Conservation (phyloP, 2,888 invertebrate species). For the Stegophylla sp. region DNA sequence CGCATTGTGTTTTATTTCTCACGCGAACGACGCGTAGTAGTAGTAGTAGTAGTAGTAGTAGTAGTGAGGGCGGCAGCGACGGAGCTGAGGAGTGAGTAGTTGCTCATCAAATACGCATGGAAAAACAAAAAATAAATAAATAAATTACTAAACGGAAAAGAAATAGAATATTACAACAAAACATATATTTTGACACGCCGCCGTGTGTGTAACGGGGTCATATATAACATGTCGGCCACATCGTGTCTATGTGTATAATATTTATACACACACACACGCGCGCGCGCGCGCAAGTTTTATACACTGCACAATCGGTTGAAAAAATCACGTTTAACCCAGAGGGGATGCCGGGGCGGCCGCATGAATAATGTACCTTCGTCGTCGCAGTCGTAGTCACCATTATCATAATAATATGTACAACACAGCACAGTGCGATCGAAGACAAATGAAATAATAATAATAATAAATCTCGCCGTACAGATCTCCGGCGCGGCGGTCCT, state of each 20-base stretch:
- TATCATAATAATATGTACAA: too few relatives aligned
- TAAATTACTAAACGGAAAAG: too few relatives aligned
- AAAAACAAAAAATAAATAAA: too few relatives aligned
- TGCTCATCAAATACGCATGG: too few relatives aligned
- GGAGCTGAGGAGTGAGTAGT: too few relatives aligned
- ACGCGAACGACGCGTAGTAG: too few relatives aligned
- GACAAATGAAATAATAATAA: slow-evolving; percentile 23
- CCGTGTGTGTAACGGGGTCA: slow-evolving; percentile 25
- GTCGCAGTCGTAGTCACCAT: background rate
- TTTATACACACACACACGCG: background rate
- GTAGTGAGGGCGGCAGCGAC: too few relatives aligned
- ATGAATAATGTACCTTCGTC: slow-evolving; percentile 36
- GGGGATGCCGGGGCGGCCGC: background rate
- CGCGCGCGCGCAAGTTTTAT: too few relatives aligned
- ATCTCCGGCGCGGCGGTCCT: slow-evolving; percentile 13
- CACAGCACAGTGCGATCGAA: background rate
- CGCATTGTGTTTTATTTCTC: too few relatives aligned
- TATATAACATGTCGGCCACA: background rate
- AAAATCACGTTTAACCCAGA: slow-evolving; percentile 39
- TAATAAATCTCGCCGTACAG: slow-evolving; percentile 14
- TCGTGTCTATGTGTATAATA: background rate
- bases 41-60: too few relatives aligned
- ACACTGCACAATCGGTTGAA: slow-evolving; percentile 36
- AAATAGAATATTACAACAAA: too few relatives aligned
- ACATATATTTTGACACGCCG: slow-evolving; percentile 24